Evolutionary conservation across 2,113 vertebrate genomes (phyloP).

Genomic region (Rhinogobius similis): DNA sequence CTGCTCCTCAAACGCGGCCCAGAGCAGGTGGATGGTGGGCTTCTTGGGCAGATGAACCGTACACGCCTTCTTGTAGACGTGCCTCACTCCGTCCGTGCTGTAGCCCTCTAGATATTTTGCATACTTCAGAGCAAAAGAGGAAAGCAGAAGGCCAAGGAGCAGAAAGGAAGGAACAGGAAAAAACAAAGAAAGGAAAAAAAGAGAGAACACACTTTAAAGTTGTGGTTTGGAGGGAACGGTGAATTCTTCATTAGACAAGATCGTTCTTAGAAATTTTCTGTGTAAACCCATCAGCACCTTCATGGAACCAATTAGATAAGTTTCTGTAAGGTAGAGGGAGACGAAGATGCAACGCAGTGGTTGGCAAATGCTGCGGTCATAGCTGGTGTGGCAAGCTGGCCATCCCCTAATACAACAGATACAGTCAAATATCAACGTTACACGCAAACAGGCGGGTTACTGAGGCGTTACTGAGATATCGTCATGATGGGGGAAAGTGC

Average conservation of each 20-base stretch:
- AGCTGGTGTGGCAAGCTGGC: constrained; percentile 99
- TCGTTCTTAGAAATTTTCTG: constrained; percentile 96
- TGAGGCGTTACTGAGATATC: constrained; percentile 88
- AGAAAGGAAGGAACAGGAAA: constrained; percentile 41
- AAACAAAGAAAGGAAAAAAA: constrained; percentile 56
- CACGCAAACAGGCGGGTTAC: constrained; percentile 95
- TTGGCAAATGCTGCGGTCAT: constrained; percentile 99
- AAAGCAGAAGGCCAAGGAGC: constrained; percentile 52
- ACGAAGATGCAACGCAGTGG: constrained; percentile 99
- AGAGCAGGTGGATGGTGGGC: constrained; percentile 92
- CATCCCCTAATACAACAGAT: constrained; percentile 99
- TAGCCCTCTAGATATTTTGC: constrained; percentile 99
- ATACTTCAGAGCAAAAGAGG: constrained; percentile 90
- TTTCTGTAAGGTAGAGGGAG: constrained; percentile 99
- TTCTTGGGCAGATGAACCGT: constrained; percentile 95
- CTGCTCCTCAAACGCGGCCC: constrained; percentile 98
- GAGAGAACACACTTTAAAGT: constrained; percentile 64
- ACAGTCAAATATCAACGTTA: constrained; percentile 99
- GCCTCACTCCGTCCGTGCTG: constrained; percentile 92
- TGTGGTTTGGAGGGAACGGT: constrained; percentile 64
- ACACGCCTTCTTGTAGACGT: constrained; percentile 96
- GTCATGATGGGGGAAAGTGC: constrained; percentile 80
- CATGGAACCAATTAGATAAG: constrained; percentile 99
- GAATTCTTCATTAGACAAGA: constrained; percentile 92
- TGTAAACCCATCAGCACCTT: constrained; percentile 99